Percentiles rank a stretch among this genome's conserved stretches.
Conservation (phyloP, 2,797 vertebrate species). For the Pteronotus mesoamericanus region DNA sequence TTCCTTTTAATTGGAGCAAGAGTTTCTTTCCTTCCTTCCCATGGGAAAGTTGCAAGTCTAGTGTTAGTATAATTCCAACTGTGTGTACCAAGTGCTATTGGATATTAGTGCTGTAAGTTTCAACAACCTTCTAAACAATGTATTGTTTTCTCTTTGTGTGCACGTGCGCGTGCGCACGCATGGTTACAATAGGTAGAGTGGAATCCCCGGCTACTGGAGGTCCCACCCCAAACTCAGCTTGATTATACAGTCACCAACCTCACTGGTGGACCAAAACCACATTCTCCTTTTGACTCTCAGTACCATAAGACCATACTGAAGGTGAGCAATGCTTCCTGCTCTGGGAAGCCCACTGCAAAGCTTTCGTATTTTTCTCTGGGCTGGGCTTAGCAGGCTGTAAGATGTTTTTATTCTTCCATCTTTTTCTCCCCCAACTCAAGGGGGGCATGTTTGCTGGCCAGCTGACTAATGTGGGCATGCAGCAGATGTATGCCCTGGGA, state of each 20-base stretch:
- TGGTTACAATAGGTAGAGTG: constrained; percentile 87
- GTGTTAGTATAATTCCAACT: background rate
- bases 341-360: rapidly evolving
- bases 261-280: constrained; percentile 88
- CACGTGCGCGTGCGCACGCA: no score
- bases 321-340: constrained; percentile 64
- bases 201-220: constrained; percentile 86
- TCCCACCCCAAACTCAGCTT: constrained; percentile 88
- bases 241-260: constrained; percentile 90
- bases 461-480: constrained; percentile 94
- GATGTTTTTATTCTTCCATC: background rate
- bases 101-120: background rate
- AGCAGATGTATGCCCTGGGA: constrained; percentile 94
- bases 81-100: background rate
- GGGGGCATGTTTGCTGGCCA: constrained; percentile 92
- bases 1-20: background rate
- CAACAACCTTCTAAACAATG: background rate
- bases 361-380: background rate
- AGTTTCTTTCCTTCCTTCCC: background rate
- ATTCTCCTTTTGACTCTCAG: constrained; percentile 84
- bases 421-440: constrained; percentile 81
- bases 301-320: constrained; percentile 83
- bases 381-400: background rate
- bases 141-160: background rate
- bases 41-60: background rate